Percentiles rank a stretch among this genome's conserved stretches.
These are phyloP conservation scores for Pseudomyrmex sp. DNA, from an alignment of 1,140 invertebrate genomes.

Conservation along the genomic window DNA sequence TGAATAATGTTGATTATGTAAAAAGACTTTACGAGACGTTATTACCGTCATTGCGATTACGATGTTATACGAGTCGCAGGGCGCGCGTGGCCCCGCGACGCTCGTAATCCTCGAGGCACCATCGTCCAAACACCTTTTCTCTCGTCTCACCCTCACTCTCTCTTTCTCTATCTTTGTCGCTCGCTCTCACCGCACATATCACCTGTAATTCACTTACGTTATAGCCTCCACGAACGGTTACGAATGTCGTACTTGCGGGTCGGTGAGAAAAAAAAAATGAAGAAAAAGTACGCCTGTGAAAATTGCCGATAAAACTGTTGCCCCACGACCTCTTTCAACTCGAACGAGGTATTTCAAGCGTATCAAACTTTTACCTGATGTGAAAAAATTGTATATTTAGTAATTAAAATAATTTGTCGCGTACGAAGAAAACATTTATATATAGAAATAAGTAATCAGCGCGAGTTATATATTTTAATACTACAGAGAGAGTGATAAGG, in stretches of 20 bases:
- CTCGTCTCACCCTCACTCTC: background rate
- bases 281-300: slow-evolving; percentile 7
- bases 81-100: slow-evolving; percentile 67
- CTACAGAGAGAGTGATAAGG: too few species aligned
- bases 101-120: slow-evolving; percentile 67
- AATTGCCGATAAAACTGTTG: slow-evolving; percentile 39
- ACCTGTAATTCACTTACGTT: slow-evolving; percentile 48
- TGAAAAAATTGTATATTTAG: too few species aligned
- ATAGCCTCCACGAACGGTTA: slow-evolving; percentile 10
- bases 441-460: too few species aligned
- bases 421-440: too few species aligned
- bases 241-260: slow-evolving; percentile 27
- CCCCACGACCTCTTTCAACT: background rate
- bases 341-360: background rate
- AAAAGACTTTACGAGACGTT: slow-evolving; percentile 79
- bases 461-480: too few species aligned
- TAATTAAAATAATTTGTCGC: too few species aligned
- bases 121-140: slow-evolving; percentile 44
- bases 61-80: slow-evolving; percentile 74
- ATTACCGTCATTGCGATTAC: slow-evolving; percentile 77
- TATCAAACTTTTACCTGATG: background rate
- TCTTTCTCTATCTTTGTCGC: background rate
- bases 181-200: slow-evolving; percentile 36
- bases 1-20: slow-evolving; percentile 78
- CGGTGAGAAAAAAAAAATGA: slow-evolving; percentile 5